Evolutionary conservation across 2,113 vertebrate species (phyloP).

Genomic region (Apistogramma diplotaenia): DNA sequence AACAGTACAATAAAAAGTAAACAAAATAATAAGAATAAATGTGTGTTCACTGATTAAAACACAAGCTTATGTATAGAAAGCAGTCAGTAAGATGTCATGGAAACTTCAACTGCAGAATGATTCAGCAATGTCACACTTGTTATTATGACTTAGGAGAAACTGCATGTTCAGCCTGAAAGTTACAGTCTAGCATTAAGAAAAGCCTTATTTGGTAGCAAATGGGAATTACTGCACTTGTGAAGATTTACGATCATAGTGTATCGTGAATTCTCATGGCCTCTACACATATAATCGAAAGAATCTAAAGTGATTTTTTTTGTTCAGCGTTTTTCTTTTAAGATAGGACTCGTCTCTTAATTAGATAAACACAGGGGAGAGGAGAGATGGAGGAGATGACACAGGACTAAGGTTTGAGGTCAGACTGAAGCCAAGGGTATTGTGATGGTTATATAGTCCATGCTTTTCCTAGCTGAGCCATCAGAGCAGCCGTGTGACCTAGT

Average conservation of each 20-base stretch:
- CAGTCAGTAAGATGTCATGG: background rate
- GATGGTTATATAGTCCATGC: background rate
- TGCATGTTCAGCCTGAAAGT: background rate
- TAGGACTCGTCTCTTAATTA: background rate
- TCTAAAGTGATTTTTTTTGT: background rate
- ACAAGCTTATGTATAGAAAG: background rate
- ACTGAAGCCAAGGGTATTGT: background rate
- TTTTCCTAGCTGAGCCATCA: background rate
- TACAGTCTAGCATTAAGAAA: background rate
- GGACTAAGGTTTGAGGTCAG: background rate
- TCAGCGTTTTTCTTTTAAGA: too few species aligned
- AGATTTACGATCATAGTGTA: background rate
- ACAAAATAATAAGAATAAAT: too few species aligned
- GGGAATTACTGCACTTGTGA: background rate
- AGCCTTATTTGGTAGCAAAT: background rate
- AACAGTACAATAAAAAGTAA: background rate
- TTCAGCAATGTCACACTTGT: background rate
- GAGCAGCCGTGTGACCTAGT: background rate
- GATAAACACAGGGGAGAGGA: background rate
- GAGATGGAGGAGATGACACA: rapidly evolving
- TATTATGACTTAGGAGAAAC: background rate
- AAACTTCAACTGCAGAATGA: background rate
- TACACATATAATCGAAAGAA: background rate
- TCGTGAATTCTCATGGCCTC: background rate
- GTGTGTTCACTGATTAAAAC: background rate